phyloP scores from a whole-genome alignment of 2,797 vertebrate species.

The Pangasius sanitwongsei region DNA sequence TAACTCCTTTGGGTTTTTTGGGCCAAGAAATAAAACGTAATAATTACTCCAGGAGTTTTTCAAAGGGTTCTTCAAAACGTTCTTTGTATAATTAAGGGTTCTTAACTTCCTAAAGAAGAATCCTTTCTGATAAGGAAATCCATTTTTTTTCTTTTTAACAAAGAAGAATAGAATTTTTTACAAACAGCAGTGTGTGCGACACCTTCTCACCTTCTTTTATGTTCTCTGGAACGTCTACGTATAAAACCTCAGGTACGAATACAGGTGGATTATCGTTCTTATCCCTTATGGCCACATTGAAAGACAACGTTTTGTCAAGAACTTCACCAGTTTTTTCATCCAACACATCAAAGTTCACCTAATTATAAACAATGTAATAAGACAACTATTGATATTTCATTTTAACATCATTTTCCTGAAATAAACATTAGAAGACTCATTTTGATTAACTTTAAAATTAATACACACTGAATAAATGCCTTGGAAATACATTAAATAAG shows the following conservation, averaged over 20 bases:
- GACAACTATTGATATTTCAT: neutral
- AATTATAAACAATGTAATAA: neutral
- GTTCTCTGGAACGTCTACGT: conserved; percentile 65
- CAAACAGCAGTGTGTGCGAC: neutral
- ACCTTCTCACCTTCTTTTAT: conserved; percentile 58
- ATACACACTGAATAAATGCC: neutral
- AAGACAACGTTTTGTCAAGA: conserved; percentile 75
- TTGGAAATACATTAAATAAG: neutral
- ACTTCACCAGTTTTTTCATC: fast-evolving
- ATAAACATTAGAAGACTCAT: neutral
- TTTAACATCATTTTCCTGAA: neutral
- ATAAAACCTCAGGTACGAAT: conserved; percentile 57
- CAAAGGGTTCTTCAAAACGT: neutral
- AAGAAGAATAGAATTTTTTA: neutral
- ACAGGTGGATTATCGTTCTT: conserved; percentile 81
- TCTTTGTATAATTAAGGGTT: neutral
- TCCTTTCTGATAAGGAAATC: neutral
- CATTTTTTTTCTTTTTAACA: neutral
- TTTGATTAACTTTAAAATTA: neutral
- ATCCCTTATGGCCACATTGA: conserved; percentile 78
- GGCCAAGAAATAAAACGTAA: neutral
- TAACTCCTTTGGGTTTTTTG: neutral
- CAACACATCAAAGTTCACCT: conserved; percentile 79
- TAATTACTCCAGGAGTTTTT: neutral
- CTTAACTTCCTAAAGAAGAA: neutral